Evolutionary conservation across 2,888 invertebrate species (phyloP).

Genomic region (Balanococcus diminutus): DNA sequence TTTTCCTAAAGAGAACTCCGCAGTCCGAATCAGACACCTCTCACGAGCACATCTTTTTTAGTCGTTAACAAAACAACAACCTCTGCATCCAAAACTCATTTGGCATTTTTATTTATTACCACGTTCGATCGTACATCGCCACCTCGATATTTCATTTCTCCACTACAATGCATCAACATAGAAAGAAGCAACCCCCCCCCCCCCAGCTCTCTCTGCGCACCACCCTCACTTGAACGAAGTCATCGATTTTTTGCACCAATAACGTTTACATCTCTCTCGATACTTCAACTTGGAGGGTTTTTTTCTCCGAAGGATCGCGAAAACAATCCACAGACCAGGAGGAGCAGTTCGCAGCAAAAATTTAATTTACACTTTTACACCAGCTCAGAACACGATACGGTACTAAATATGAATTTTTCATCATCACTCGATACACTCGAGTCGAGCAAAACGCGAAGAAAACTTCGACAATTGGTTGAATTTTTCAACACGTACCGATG

Average conservation of each 20-base stretch:
- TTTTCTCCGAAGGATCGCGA: neutral
- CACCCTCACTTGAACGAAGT: too few species aligned
- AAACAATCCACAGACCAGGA: neutral
- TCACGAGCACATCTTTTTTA: too few species aligned
- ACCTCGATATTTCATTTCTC: neutral
- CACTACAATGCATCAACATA: neutral
- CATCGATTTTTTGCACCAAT: too few species aligned
- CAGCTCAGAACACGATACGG: neutral
- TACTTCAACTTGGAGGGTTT: neutral
- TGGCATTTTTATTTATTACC: neutral
- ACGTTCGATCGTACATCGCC: neutral
- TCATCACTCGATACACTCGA: neutral
- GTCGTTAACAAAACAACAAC: too few species aligned
- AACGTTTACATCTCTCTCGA: too few species aligned
- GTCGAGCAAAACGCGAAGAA: neutral
- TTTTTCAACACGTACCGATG: neutral
- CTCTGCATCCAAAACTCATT: neutral
- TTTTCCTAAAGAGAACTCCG: too few species aligned
- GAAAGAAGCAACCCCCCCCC: too few species aligned
- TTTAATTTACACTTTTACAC: neutral
- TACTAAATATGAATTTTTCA: neutral
- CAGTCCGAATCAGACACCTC: too few species aligned
- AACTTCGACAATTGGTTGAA: neutral
- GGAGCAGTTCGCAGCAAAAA: neutral
- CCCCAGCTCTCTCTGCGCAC: too few species aligned